Evolutionary conservation across 1,140 invertebrate genomes (phyloP).

Genomic region (Apis florea): DNA sequence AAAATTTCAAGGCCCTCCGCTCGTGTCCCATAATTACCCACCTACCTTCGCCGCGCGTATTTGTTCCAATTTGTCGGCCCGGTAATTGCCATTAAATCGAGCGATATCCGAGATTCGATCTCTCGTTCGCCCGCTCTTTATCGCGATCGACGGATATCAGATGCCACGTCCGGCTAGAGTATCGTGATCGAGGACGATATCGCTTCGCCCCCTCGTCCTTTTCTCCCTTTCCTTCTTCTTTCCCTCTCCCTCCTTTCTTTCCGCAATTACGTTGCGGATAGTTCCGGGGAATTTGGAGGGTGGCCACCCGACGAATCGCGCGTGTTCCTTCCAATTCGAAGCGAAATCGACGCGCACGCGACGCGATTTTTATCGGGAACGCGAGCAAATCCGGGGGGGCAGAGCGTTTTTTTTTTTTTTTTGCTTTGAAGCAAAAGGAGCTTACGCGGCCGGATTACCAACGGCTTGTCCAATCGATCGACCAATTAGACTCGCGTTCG

Average conservation of each 20-base stretch:
- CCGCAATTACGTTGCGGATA: no score
- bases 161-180: constrained; percentile 61
- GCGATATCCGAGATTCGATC: constrained; percentile 61
- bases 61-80: constrained; percentile 67
- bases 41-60: constrained; percentile 23
- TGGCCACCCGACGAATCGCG: not conserved
- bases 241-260: no score
- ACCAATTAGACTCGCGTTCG: constrained; percentile 18
- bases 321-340: constrained; percentile 8
- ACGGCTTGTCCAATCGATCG: constrained; percentile 30
- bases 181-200: constrained; percentile 45
- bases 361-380: constrained; percentile 42
- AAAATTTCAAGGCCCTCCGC: constrained; percentile 59
- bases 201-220: not conserved
- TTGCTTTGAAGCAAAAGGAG: constrained; percentile 20
- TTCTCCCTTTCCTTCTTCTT: not conserved
- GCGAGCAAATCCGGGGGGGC: constrained; percentile 23
- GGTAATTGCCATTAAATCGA: constrained; percentile 70
- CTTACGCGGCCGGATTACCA: constrained; percentile 38
- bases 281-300: no score
- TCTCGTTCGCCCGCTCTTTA: constrained; percentile 58
- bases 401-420: no score
- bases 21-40: constrained; percentile 49
- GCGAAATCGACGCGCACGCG: constrained; percentile 40
- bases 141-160: constrained; percentile 59